A percentile compares a stretch with the other conserved stretches of the same genome.
Conservation (phyloP, 2,888 invertebrate species). For the Amphipyra tragopoginis region DNA sequence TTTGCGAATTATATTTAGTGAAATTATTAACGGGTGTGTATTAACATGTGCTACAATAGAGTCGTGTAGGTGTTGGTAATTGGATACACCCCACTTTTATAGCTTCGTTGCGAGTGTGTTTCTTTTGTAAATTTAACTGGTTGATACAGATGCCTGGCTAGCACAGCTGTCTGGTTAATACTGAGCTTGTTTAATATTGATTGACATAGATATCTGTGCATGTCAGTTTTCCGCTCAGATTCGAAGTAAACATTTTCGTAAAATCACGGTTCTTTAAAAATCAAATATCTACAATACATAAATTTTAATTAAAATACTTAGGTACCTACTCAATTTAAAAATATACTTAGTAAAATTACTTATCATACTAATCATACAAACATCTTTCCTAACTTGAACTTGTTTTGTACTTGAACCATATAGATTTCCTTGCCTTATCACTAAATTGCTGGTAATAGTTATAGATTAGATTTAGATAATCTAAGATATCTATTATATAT, state of each 20-base stretch:
- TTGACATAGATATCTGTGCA: conserved; percentile 29
- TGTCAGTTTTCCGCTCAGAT: conserved; percentile 14
- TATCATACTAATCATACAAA: no score
- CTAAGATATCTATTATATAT: no score
- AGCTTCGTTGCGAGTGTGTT: conserved; percentile 31
- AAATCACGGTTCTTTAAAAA: background rate
- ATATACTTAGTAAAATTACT: no score
- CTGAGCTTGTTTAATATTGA: conserved; percentile 48
- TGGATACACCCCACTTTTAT: conserved; percentile 38
- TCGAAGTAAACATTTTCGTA: conserved; percentile 1
- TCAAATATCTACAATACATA: no score
- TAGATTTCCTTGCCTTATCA: conserved; percentile 17
- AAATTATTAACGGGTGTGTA: conserved; percentile 10
- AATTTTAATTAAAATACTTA: no score
- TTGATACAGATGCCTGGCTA: conserved; percentile 20
- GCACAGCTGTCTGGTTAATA: conserved; percentile 37
- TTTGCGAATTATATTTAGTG: conserved; percentile 1
- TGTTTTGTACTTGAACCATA: conserved; percentile 2
- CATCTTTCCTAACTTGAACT: background rate
- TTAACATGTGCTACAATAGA: conserved; percentile 5
- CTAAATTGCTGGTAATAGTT: background rate
- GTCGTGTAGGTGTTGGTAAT: conserved; percentile 17
- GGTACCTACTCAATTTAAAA: no score
- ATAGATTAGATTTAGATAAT: background rate
- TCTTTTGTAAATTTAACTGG: conserved; percentile 18